Evolutionary conservation across 2,888 invertebrate species (phyloP).

Genomic region (Prostheceraeus crozeri): DNA sequence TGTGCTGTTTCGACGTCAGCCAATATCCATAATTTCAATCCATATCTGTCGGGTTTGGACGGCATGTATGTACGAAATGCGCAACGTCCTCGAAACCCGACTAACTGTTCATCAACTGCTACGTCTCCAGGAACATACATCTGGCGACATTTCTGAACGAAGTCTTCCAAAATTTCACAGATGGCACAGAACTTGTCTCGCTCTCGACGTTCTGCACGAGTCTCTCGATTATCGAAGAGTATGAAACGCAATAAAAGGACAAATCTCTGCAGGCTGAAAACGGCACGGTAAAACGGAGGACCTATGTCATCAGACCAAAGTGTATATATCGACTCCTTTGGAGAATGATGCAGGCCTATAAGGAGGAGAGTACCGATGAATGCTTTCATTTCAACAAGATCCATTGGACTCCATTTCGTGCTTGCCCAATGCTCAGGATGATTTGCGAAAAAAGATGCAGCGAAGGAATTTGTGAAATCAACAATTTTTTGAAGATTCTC

Average conservation of each 20-base stretch:
- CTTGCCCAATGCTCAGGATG: neutral
- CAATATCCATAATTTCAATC: neutral
- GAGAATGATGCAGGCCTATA: slow-evolving; percentile 7
- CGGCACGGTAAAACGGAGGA: slow-evolving; percentile 11
- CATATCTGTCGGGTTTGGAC: slow-evolving; percentile 15
- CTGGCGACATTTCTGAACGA: slow-evolving; percentile 18
- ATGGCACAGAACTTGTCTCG: slow-evolving; percentile 24
- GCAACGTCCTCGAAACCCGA: slow-evolving; percentile 18
- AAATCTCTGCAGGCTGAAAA: slow-evolving; percentile 16
- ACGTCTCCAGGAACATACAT: slow-evolving; percentile 29
- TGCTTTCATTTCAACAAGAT: slow-evolving; percentile 1
- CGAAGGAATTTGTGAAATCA: neutral
- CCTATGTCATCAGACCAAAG: slow-evolving; percentile 20
- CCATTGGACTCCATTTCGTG: neutral
- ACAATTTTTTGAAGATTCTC: neutral
- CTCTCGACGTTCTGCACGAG: slow-evolving; percentile 8
- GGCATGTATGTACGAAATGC: slow-evolving; percentile 9
- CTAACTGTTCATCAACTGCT: slow-evolving; percentile 21
- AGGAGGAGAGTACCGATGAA: neutral
- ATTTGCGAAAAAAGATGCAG: neutral
- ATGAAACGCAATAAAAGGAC: slow-evolving; percentile 5
- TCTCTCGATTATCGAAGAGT: slow-evolving; percentile 19
- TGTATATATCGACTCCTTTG: slow-evolving; percentile 6
- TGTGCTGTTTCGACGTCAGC: slow-evolving; percentile 17
- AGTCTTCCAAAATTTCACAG: slow-evolving; percentile 28